These are phyloP conservation scores for Byasa hedistus DNA, from an alignment of 2,888 invertebrate species.

Conservation along the genomic window DNA sequence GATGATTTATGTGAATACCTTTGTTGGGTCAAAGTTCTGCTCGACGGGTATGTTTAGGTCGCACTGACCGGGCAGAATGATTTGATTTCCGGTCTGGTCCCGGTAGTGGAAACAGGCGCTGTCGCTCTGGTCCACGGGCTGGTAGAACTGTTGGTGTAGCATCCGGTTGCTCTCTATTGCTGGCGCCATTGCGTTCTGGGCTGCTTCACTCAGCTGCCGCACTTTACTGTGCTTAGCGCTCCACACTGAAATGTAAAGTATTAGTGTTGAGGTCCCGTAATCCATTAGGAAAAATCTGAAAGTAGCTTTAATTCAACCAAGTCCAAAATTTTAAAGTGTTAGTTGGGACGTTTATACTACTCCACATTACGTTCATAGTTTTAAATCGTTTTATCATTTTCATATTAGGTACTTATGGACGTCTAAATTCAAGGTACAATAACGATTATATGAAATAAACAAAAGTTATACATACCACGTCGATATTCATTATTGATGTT, in stretches of 20 bases:
- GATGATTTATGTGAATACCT: constrained; percentile 39
- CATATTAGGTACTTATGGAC: too few species aligned
- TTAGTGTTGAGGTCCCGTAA: background rate
- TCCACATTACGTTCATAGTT: too few species aligned
- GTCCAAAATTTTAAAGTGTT: too few species aligned
- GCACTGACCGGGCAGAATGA: constrained; percentile 66
- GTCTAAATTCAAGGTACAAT: background rate
- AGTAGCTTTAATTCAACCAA: too few species aligned
- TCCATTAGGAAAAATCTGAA: too few species aligned
- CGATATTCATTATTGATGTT: constrained; percentile 51
- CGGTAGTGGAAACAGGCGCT: constrained; percentile 67
- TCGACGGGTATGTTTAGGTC: constrained; percentile 53
- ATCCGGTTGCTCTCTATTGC: constrained; percentile 46
- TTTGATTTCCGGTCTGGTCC: constrained; percentile 40
- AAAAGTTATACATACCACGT: constrained; percentile 45
- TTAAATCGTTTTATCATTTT: too few species aligned
- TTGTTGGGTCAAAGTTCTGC: constrained; percentile 46
- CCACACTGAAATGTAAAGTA: constrained; percentile 54
- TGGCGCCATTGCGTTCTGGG: constrained; percentile 44
- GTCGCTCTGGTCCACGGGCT: constrained; percentile 49
- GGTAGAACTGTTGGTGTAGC: constrained; percentile 51
- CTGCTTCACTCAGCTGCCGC: constrained; percentile 41
- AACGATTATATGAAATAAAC: background rate
- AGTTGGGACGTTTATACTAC: too few species aligned
- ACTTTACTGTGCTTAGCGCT: constrained; percentile 64